Base-by-base conservation (phyloP, 2,888 invertebrate species). In the Drosophila imparisetae region DNA sequence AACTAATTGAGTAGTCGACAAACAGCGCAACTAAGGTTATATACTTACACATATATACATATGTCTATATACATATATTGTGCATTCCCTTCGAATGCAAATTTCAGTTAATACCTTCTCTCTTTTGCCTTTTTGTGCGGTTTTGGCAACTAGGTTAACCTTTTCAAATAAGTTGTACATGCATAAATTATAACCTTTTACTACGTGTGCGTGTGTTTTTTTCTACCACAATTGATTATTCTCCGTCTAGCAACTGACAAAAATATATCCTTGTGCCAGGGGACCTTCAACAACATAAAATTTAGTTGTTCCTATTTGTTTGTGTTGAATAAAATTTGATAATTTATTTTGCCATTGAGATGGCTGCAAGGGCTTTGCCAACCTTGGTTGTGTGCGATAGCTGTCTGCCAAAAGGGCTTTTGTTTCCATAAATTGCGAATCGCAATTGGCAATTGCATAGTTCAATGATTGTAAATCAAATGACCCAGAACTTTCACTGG, bases 141-240 rank as follows among this genome's bases (percentile, higher is more conserved):
- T 54, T 65, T 61, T 57, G 29, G 55, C 34, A 61, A 55, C 32
- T 34, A n/a, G 53, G 45, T 80, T 80, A 81, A 67, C 67, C 73
- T 77, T 79, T 67, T 52, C 38, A 50, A 73, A 67, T 48, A 57
- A 54, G 64, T 73, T 69, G 66, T 42, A 24, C 69, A 67, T 70
- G 38, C 73, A 80, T 81, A 78, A 70, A 62, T 77, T 53, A 79
- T 67, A 13, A 30, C 38, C 34, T 57, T 69, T 76, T 66, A 58
- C 57, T 58, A 60, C 40, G 30, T 58, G 62, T 64, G 63, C 60
- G 34, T 63, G 34, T 38, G 34, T 40, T 18, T 38, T 38, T 54
- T 50, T 49, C 52, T 29, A 61, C 64, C 79, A 65, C 61, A 62
- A 67, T 45, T 62, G 78, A 64, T 71, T 57, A 70, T 59, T 57